Percentiles rank a stretch among this genome's conserved stretches.
Conservation (phyloP, 2,888 invertebrate genomes). For the Calliopum simillimum region DNA sequence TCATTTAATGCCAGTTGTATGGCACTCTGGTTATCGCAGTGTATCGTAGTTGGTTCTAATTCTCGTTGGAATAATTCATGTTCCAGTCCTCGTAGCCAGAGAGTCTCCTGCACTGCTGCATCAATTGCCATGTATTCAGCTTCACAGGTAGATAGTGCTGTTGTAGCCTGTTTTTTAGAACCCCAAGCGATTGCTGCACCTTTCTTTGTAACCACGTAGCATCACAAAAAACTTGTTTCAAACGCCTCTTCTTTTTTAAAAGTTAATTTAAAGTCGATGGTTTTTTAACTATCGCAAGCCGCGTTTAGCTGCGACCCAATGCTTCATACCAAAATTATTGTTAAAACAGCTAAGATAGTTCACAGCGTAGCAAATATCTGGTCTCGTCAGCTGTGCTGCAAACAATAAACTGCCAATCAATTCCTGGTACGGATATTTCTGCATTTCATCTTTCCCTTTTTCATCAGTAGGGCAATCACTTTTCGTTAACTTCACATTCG, state of each 20-base stretch:
- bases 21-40: too few relatives aligned
- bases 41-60: too few relatives aligned
- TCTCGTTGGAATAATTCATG: too few relatives aligned
- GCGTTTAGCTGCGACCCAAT: conserved; percentile 21
- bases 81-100: too few relatives aligned
- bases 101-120: conserved; percentile 27
- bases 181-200: conserved; percentile 14
- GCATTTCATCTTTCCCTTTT: too few relatives aligned
- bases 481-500: conserved; percentile 20
- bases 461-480: too few relatives aligned
- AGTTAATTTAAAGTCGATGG: too few relatives aligned
- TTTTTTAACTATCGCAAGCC: conserved; percentile 16
- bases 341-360: conserved; percentile 25
- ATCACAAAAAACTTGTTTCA: background rate
- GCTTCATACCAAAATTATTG: conserved; percentile 14
- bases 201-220: conserved; percentile 8
- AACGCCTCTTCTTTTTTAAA: background rate
- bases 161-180: conserved; percentile 8
- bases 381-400: conserved; percentile 15
- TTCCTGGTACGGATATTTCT: conserved; percentile 11
- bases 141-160: conserved; percentile 19
- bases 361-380: conserved; percentile 21
- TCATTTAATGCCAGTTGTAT: too few relatives aligned
- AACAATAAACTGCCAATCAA: conserved; percentile 20
- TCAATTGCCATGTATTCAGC: conserved; percentile 31